Conservation (phyloP, 2,888 invertebrate genomes). For the Eupithecia insigniata region DNA sequence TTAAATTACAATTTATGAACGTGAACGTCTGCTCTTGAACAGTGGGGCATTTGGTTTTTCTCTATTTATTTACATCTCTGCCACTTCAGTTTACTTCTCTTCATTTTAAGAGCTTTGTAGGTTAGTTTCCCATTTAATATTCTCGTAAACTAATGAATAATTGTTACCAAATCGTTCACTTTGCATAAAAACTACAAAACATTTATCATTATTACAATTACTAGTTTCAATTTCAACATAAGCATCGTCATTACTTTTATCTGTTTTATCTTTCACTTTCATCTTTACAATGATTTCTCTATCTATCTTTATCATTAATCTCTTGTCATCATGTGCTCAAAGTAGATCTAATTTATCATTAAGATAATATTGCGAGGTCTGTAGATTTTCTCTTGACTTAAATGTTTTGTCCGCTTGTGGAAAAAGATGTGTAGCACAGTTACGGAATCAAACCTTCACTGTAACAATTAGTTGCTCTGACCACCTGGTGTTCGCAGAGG, state of each 20-base stretch:
- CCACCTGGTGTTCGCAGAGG: slow-evolving; percentile 69
- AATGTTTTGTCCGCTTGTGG: too few species aligned
- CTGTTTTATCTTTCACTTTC: slow-evolving; percentile 16
- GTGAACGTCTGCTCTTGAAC: slow-evolving; percentile 20
- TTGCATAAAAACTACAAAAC: not conserved
- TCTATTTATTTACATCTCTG: not conserved
- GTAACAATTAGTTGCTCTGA: slow-evolving; percentile 63
- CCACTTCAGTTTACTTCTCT: not conserved
- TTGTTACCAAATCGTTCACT: not conserved
- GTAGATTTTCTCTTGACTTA: too few species aligned
- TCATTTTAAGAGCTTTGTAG: not conserved
- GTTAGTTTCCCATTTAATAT: not conserved
- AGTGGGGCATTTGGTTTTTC: slow-evolving; percentile 10
- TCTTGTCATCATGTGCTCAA: slow-evolving; percentile 33
- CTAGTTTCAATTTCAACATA: not conserved
- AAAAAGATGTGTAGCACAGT: not conserved
- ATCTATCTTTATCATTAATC: slow-evolving; percentile 32
- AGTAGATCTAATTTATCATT: slow-evolving; percentile 47
- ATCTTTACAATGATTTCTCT: slow-evolving; percentile 12
- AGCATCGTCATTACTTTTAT: slow-evolving; percentile 8
- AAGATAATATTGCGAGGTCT: slow-evolving; percentile 1
- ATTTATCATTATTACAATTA: not conserved
- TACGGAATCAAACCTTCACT: slow-evolving; percentile 39
- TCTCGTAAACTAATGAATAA: not conserved
- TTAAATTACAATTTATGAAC: slow-evolving; percentile 28